Conservation (phyloP, 1,140 invertebrate genomes). For the Myzus persicae region DNA sequence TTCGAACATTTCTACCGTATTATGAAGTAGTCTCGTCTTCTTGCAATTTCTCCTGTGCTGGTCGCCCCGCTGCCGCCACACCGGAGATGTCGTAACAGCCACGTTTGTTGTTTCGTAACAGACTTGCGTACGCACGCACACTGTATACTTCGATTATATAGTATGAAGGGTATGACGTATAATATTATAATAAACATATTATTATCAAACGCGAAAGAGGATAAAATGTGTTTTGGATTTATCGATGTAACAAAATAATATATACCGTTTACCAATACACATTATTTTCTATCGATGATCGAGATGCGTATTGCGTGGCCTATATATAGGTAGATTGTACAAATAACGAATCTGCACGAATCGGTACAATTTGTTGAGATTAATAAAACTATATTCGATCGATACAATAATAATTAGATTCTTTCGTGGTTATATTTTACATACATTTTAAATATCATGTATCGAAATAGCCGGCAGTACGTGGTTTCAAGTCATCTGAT, state of each 20-base stretch:
- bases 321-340: no score
- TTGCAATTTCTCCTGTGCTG: constrained; percentile 33
- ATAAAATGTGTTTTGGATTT: not conserved
- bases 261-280: not conserved
- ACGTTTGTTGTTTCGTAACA: constrained; percentile 5
- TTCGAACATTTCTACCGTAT: constrained; percentile 13
- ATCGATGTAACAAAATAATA: not conserved
- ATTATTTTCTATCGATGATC: no score
- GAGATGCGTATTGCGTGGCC: not conserved
- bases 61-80: not conserved
- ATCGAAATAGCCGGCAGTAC: not conserved
- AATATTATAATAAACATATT: not conserved
- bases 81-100: constrained; percentile 19
- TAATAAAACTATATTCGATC: not conserved
- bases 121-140: not conserved
- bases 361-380: not conserved
- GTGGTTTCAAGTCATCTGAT: not conserved
- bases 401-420: not conserved
- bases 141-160: not conserved
- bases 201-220: not conserved
- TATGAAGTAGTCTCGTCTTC: constrained; percentile 15
- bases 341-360: not conserved
- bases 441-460: not conserved
- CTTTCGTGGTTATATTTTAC: not conserved
- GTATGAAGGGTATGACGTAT: no score